Base-by-base conservation (phyloP, 2,113 vertebrate species). In the Gobius niger region DNA sequence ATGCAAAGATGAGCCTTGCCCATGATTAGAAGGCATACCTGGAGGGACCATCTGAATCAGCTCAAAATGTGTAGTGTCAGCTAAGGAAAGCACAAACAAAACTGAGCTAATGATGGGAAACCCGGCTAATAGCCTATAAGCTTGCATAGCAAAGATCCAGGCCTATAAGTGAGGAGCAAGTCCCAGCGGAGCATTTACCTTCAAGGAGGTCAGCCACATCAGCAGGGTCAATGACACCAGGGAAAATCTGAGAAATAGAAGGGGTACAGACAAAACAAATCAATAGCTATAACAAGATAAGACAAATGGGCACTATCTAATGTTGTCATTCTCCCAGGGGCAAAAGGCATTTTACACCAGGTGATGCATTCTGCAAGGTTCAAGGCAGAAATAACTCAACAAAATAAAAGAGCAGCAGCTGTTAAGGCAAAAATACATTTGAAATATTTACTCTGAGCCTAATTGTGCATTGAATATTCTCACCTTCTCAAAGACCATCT, bases 401-500 rank as follows among this genome's bases (percentile, higher is more conserved):
- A 2, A 15, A 49, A 11, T 6, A 63, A 63, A 47, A 47, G 41
- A 63, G 42, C 41, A 47, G 11, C 16, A 47, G 44, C 14, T 44
- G 8, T 44, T 16, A 44, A 44, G 10, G 6, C n/a, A 63, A 47
- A 63, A 12, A 63, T 15, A 13, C 5, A 41, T 34, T 40, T 42
- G 7, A 51, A 51, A 19, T 54, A 9, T 19, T 18, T 5, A 14
- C 9, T 44, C 16, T 44, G 40, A 16, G 15, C 14, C 11, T 57
- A 34, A 14, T 0, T 60, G 57, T 60, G 15, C 6, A 60, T 42
- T n/a, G 40, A n/a, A 60, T 41, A 67, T 44, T 72, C 91, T 89
- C 78, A 98, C 97, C 95, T 96, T 98, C 82, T 93, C 92, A 91
- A 99, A 97, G n/a, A 91, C 78, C 90, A 99, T 93, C 81, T 90